phyloP scores from a whole-genome alignment of 2,797 vertebrate genomes.

The Acridotheres tristis region DNA sequence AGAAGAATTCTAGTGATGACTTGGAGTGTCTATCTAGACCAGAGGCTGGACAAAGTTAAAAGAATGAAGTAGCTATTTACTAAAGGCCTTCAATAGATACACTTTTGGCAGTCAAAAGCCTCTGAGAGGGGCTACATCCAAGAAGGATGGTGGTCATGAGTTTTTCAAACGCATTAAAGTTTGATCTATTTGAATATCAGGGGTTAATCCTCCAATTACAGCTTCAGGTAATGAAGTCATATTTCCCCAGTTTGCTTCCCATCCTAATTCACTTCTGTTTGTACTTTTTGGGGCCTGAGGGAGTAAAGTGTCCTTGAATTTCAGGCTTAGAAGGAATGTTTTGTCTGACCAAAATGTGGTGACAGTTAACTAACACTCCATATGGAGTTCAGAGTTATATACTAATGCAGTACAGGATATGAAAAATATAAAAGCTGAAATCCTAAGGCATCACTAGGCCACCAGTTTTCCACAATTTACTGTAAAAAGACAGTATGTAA shows the following conservation, averaged over 20 bases:
- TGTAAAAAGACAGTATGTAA: not conserved
- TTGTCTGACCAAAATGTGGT: not conserved
- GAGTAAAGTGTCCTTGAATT: not conserved
- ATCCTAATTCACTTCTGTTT: too few relatives aligned
- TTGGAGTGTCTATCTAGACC: not conserved
- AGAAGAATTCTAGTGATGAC: not conserved
- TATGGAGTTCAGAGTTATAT: too few relatives aligned
- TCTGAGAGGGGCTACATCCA: fast-evolving
- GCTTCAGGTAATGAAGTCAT: not conserved
- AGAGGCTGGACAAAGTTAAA: not conserved
- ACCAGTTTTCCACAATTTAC: not conserved
- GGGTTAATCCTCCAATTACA: not conserved
- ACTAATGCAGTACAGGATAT: not conserved
- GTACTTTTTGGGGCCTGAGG: not conserved
- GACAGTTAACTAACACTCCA: not conserved
- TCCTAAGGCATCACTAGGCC: not conserved
- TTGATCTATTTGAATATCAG: too few relatives aligned
- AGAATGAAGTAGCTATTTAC: not conserved
- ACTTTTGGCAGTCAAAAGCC: not conserved
- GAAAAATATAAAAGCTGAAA: not conserved
- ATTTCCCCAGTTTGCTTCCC: not conserved
- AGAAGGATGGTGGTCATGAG: fast-evolving
- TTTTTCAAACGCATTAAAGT: not conserved
- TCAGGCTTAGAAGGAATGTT: not conserved
- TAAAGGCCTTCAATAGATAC: not conserved